Evolutionary conservation across 53 echinoderm and acorn worm species (phyloP).

Genomic region (Paracentrotus lividus): DNA sequence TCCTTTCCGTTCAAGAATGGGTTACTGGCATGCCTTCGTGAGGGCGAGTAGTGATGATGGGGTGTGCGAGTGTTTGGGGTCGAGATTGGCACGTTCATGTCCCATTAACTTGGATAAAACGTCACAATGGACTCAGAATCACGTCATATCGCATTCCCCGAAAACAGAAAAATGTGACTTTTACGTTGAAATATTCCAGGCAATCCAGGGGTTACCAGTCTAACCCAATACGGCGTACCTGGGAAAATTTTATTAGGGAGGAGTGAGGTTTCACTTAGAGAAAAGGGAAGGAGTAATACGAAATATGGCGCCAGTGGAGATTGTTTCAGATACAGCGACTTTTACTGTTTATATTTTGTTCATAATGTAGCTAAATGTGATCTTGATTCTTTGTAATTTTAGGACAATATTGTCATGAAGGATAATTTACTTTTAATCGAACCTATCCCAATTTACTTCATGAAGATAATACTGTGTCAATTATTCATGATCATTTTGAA

Average conservation of each 20-base stretch:
- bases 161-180: constrained; percentile 24
- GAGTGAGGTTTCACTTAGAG: not conserved
- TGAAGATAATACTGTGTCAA: too few relatives aligned
- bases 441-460: too few relatives aligned
- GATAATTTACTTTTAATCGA: too few relatives aligned
- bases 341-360: not conserved
- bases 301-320: too few relatives aligned
- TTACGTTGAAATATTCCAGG: constrained; percentile 19
- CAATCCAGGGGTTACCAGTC: not conserved
- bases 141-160: constrained; percentile 11
- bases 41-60: not conserved
- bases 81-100: not conserved
- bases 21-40: too few relatives aligned
- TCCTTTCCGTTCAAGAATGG: constrained; percentile 12
- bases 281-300: too few relatives aligned
- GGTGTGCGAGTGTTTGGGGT: not conserved
- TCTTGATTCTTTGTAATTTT: not conserved
- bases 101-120: not conserved
- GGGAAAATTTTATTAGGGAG: not conserved
- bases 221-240: not conserved
- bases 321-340: not conserved
- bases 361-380: not conserved
- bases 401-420: too few relatives aligned
- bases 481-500: too few relatives aligned
- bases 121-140: constrained; percentile 43